Base-by-base conservation (phyloP, 2,797 vertebrate genomes). In the Dendrocincla fuliginosa region DNA sequence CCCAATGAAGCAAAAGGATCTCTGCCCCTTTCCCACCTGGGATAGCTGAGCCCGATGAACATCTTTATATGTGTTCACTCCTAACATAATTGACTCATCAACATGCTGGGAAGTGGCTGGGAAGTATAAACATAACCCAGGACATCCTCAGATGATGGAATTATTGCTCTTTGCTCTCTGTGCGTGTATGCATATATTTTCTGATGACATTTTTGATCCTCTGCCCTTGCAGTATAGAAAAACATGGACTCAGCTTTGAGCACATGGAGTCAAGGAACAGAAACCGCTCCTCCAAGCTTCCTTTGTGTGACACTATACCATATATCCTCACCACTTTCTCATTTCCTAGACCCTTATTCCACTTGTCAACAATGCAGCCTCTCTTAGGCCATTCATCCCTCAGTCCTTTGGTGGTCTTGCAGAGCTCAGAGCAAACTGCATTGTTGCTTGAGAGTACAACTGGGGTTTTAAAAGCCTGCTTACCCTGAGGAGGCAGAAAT, bases 371-470 rank as follows among this genome's bases (percentile, higher is more conserved):
- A 73, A 0, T 1, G 0, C 56, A 75, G 27, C 63, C 37, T 84
- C 50, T 90, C 60, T 64, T 52, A 68, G 47, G 57, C 14, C 73
- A 84, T 73, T 70, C 28, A 82, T 61, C 55, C 17, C 55, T 30
- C 13, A 23, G 50, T 70, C 59, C 27, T 87, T 49, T 79, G 59
- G 77, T 70, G 83, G 59, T 76, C 74, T 73, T 60, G 52, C 39
- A 70, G 65, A 95, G 32, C 63, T 84, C 77, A 78, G 65, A 73
- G 77, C 24, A 94, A 93, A 86, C 5, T 84, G 33, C 80, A 79
- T 70, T 86, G 46, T 76, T 87, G 64, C 37, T 33, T 64, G 30
- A 76, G 76, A 90, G 35, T 46, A 52, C 14, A 77, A 11, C 39
- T 8, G 57, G 32, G 32, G 28, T 73, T 81, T 91, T 89, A 75